Evolutionary conservation across 2,113 vertebrate genomes (phyloP).

Genomic region (Hypocryptadius cinnamomeus): DNA sequence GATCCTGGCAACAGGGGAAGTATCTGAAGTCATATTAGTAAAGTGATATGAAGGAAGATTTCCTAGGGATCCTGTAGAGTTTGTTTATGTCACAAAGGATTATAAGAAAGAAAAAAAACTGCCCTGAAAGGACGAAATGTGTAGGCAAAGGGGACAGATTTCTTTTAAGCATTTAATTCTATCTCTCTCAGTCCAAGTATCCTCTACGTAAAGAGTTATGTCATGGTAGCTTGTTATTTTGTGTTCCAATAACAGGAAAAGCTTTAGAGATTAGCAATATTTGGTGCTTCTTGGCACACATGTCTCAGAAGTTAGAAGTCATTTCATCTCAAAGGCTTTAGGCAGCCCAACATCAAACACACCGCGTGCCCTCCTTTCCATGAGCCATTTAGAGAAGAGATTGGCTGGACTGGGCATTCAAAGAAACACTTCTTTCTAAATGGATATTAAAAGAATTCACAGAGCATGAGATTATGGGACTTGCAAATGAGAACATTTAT

Average conservation of each 20-base stretch:
- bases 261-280: not conserved
- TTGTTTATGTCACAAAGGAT: not conserved
- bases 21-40: not conserved
- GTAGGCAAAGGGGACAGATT: not conserved
- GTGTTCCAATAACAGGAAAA: not conserved
- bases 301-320: not conserved
- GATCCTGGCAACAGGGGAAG: not conserved
- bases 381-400: not conserved
- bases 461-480: not conserved
- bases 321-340: constrained; percentile 17
- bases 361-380: accelerated
- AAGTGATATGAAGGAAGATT: not conserved
- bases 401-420: not conserved
- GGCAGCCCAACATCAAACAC: constrained; percentile 7
- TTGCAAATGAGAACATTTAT: constrained; percentile 21
- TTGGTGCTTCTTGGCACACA: not conserved
- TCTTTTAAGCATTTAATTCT: not conserved
- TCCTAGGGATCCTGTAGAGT: not conserved
- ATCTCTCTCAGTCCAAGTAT: not conserved
- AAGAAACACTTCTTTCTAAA: not conserved
- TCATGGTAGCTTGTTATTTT: not conserved
- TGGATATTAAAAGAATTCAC: constrained; percentile 1
- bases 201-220: not conserved
- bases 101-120: not conserved
- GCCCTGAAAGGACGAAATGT: not conserved